phyloP scores from a whole-genome alignment of 1,140 invertebrate genomes.

The Apis cerana region DNA sequence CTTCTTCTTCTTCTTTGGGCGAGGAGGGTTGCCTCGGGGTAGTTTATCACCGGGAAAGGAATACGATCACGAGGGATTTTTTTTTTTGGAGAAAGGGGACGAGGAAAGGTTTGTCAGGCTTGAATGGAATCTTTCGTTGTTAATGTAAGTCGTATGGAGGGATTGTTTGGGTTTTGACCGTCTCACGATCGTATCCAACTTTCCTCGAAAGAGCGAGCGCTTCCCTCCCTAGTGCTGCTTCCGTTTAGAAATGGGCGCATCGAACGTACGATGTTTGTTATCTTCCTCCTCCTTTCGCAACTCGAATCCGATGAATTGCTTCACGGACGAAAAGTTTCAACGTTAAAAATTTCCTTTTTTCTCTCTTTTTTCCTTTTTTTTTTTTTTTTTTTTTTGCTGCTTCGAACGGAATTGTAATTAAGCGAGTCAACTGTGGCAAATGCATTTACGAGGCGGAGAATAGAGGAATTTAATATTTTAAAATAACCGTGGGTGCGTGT shows the following conservation, averaged over 20 bases:
- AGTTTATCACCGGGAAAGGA: conserved; percentile 39
- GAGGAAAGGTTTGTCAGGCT: neutral
- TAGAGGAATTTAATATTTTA: conserved; percentile 39
- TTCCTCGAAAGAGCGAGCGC: neutral
- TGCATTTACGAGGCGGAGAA: neutral
- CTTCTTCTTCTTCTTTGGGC: neutral
- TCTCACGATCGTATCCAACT: neutral
- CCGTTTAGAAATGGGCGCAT: conserved; percentile 11
- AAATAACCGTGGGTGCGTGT: conserved; percentile 14
- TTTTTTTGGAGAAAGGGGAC: no score
- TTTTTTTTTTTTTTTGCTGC: no score
- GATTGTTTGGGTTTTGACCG: neutral
- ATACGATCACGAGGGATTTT: conserved; percentile 21
- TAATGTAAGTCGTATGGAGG: neutral
- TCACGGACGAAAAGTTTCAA: neutral
- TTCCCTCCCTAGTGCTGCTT: neutral
- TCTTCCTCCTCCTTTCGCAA: neutral
- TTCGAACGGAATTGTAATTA: conserved; percentile 27
- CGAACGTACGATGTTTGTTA: neutral
- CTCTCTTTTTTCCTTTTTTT: no score
- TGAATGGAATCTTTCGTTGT: neutral
- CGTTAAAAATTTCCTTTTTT: no score
- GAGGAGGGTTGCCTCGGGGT: conserved; percentile 11
- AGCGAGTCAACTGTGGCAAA: conserved; percentile 15
- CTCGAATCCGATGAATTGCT: neutral